A percentile compares a stretch with the other conserved stretches of the same genome.
phyloP scores from a whole-genome alignment of 2,888 invertebrate genomes.

The Digitonthophagus gazella region DNA sequence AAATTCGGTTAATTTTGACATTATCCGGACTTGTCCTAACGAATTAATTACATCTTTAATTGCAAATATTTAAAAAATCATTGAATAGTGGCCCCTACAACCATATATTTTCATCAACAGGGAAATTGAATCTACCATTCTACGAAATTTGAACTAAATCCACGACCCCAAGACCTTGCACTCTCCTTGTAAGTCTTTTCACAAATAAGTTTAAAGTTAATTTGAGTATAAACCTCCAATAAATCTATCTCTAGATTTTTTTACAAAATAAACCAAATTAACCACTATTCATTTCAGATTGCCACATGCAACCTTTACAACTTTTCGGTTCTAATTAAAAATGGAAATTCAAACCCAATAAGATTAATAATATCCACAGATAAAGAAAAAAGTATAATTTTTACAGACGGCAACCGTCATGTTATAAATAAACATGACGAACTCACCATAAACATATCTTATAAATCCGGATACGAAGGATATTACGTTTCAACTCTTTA shows the following conservation, averaged over 20 bases:
- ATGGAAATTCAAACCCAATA: background rate
- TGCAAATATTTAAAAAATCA: no score
- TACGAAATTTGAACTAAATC: no score
- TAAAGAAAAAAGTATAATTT: background rate
- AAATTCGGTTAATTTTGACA: no score
- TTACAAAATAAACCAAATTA: background rate
- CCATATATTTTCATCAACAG: no score
- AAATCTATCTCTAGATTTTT: background rate
- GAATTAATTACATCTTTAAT: no score
- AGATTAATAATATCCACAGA: background rate
- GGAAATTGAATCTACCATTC: no score
- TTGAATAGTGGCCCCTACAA: no score
- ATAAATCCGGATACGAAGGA: conserved; percentile 10
- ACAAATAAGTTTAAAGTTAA: no score
- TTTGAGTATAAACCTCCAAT: no score
- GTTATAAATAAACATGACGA: background rate
- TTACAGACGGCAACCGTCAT: background rate
- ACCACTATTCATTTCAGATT: background rate
- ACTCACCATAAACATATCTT: background rate
- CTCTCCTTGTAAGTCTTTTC: no score
- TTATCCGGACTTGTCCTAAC: no score
- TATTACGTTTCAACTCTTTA: conserved; percentile 20
- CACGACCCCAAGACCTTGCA: no score
- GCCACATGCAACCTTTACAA: background rate
- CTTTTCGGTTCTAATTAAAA: background rate